These are phyloP conservation scores for Diplodus puntazzo DNA, from an alignment of 2,797 vertebrate genomes.

Conservation along the genomic window DNA sequence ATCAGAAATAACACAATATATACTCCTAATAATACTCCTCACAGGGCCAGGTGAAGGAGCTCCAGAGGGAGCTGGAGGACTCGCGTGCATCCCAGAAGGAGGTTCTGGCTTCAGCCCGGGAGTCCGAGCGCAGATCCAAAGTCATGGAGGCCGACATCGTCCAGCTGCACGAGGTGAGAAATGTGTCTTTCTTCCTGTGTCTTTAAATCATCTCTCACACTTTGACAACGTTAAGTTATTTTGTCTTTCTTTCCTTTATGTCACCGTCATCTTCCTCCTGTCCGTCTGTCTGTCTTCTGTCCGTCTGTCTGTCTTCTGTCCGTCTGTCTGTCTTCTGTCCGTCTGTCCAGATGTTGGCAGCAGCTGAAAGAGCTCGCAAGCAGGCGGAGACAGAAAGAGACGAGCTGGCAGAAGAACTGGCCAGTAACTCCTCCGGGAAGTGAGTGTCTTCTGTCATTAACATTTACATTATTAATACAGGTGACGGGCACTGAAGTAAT, in stretches of 20 bases:
- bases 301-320: conserved; percentile 3
- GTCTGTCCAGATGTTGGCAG: conserved; percentile 81
- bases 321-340: background rate
- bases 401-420: conserved; percentile 93
- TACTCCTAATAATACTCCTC: background rate
- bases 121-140: conserved; percentile 95
- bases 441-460: conserved; percentile 64
- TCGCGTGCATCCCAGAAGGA: conserved; percentile 92
- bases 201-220: too few relatives aligned
- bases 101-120: conserved; percentile 90
- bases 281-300: background rate
- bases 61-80: conserved; percentile 96
- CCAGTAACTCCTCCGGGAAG: conserved; percentile 91
- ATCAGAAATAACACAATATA: background rate
- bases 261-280: background rate
- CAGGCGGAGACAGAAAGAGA: conserved; percentile 94
- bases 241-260: too few relatives aligned
- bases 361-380: conserved; percentile 92
- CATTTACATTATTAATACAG: too few relatives aligned
- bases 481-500: background rate
- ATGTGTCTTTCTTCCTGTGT: too few relatives aligned
- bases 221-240: too few relatives aligned
- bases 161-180: conserved; percentile 93
- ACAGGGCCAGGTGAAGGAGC: conserved; percentile 96
- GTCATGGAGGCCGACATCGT: conserved; percentile 91